A percentile compares a stretch with the other conserved stretches of the same genome.
These are phyloP conservation scores for Neodiprion fabricii DNA, from an alignment of 1,140 invertebrate genomes.

Conservation along the genomic window DNA sequence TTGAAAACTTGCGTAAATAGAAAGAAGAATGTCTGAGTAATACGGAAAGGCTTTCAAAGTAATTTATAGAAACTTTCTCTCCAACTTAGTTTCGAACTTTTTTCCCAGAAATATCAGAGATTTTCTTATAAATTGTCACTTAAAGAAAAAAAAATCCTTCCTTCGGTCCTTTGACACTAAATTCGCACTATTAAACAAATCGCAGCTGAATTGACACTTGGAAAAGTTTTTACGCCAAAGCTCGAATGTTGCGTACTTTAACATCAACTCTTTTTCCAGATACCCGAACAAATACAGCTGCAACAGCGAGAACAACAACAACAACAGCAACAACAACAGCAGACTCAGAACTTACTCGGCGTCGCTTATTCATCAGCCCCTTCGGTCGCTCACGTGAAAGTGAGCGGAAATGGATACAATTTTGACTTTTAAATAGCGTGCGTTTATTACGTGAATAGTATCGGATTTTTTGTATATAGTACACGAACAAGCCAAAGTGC, in stretches of 20 bases:
- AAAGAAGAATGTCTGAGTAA: too few relatives aligned
- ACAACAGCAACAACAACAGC: constrained; percentile 26
- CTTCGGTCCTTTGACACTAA: background rate
- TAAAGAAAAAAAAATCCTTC: background rate
- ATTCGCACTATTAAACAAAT: background rate
- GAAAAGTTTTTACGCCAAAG: background rate
- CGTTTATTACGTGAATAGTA: too few relatives aligned
- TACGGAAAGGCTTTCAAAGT: too few relatives aligned
- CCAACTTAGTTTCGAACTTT: too few relatives aligned
- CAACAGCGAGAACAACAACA: constrained; percentile 29
- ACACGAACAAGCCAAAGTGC: too few relatives aligned
- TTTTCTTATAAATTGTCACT: background rate
- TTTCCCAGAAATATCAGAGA: too few relatives aligned
- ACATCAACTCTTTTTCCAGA: constrained; percentile 24
- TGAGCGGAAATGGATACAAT: constrained; percentile 48
- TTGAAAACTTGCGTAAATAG: too few relatives aligned
- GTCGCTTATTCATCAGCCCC: constrained; percentile 48
- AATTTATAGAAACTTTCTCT: too few relatives aligned
- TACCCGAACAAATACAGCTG: constrained; percentile 36
- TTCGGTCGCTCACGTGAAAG: constrained; percentile 47
- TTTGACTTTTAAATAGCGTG: constrained; percentile 40
- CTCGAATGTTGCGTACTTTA: too few relatives aligned
- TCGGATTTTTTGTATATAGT: too few relatives aligned
- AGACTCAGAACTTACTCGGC: constrained; percentile 42
- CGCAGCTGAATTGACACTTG: too few relatives aligned